Percentiles rank a stretch among this genome's conserved stretches.
Evolutionary conservation across 2,797 vertebrate species (phyloP).

Genomic region (Gadopsis bispinosus): DNA sequence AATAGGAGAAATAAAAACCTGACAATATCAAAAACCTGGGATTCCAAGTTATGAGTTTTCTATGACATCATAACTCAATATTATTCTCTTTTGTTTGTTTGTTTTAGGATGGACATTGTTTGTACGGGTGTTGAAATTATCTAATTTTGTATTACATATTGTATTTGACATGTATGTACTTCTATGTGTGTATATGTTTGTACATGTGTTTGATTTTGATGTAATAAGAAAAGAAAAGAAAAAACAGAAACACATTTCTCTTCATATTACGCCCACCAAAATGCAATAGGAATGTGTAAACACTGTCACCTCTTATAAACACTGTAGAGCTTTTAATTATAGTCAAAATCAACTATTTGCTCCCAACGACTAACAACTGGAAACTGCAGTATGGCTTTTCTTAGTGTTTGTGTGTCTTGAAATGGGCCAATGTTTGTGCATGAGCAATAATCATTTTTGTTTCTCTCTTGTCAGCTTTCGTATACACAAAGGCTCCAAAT

Average conservation of each 20-base stretch:
- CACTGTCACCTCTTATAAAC: conserved; percentile 25
- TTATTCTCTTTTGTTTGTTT: no score
- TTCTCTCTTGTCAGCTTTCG: conserved; percentile 36
- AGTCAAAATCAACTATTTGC: conserved; percentile 11
- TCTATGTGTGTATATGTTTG: no score
- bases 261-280: conserved; percentile 20
- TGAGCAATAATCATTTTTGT: conserved; percentile 18
- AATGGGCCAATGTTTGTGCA: conserved; percentile 24
- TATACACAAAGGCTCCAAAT: conserved; percentile 36
- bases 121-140: no score
- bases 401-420: conserved; percentile 21
- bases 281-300: conserved; percentile 20
- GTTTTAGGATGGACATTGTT: no score
- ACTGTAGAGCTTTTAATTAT: conserved; percentile 16
- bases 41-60: no score
- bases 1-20: no score
- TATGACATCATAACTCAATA: no score
- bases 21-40: no score
- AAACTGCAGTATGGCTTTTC: conserved; percentile 19
- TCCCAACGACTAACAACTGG: conserved; percentile 25
- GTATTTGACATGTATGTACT: no score
- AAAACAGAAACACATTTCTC: conserved; percentile 1
- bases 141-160: no score
- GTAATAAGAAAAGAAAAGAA: no score
- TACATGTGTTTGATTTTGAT: no score